phyloP scores from a whole-genome alignment of 2,113 vertebrate genomes.

The Thalassoma bifasciatum region DNA sequence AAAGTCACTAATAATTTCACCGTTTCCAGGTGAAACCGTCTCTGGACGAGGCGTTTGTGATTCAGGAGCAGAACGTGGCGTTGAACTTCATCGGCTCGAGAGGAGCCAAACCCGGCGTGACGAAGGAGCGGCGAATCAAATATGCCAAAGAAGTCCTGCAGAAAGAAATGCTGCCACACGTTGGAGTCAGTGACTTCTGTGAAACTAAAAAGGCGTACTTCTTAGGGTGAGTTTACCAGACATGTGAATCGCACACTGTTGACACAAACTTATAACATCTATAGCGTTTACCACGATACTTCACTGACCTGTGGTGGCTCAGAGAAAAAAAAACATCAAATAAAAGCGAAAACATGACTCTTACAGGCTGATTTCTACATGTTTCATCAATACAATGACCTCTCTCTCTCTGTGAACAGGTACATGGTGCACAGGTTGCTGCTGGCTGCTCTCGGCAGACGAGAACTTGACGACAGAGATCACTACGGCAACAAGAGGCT shows the following conservation, averaged over 20 bases:
- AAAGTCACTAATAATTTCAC: not conserved
- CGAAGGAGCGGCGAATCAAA: constrained; percentile 97
- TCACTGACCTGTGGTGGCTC: too few species aligned
- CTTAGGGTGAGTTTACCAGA: constrained; percentile 94
- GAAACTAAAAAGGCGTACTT: constrained; percentile 99
- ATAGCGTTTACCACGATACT: too few species aligned
- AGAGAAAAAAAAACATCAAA: too few species aligned
- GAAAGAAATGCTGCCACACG: constrained; percentile 98
- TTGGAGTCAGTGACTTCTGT: constrained; percentile 99
- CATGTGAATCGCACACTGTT: too few species aligned
- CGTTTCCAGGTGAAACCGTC: constrained; percentile 94
- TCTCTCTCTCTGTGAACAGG: too few species aligned
- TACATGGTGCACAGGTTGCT: constrained; percentile 98
- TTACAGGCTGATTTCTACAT: too few species aligned
- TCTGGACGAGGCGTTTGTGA: constrained; percentile 98
- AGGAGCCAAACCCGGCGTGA: constrained; percentile 98
- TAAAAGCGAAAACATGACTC: too few species aligned
- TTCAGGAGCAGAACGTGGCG: constrained; percentile 98
- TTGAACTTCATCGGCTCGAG: constrained; percentile 98
- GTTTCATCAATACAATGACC: too few species aligned
- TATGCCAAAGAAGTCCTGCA: constrained; percentile 98
- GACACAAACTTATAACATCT: too few species aligned
- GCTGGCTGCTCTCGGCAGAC: constrained; percentile 93
- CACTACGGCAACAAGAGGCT: constrained; percentile 99
- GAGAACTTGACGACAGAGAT: constrained; percentile 98